phyloP scores from a whole-genome alignment of 2,888 invertebrate species.

The Chymomyza caudatula region DNA sequence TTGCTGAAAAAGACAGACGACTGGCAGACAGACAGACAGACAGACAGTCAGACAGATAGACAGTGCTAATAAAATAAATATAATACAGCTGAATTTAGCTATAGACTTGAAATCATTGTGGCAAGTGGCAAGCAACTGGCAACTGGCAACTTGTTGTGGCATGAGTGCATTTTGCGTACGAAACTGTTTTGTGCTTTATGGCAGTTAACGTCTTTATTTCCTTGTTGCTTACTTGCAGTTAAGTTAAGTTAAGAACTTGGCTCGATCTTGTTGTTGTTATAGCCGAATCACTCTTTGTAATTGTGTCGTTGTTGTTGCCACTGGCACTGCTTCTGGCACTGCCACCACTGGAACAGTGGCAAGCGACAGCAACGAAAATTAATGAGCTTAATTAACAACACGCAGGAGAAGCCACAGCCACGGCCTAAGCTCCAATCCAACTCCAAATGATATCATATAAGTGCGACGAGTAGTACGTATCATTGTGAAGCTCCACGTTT shows the following conservation, averaged over 20 bases:
- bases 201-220: constrained; percentile 58
- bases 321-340: not conserved
- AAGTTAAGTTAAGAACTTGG: constrained; percentile 38
- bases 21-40: constrained; percentile 1
- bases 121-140: not conserved
- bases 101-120: not conserved
- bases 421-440: constrained; percentile 30
- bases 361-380: constrained; percentile 54
- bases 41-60: constrained; percentile 7
- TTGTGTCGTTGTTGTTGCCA: constrained; percentile 5
- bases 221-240: constrained; percentile 41
- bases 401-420: constrained; percentile 54
- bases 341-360: constrained; percentile 23
- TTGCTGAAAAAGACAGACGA: constrained; percentile 27
- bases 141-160: constrained; percentile 23
- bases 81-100: not conserved
- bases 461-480: too few species aligned
- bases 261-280: constrained; percentile 15
- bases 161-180: constrained; percentile 72
- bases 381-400: constrained; percentile 66
- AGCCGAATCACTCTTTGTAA: constrained; percentile 3
- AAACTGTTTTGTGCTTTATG: constrained; percentile 25
- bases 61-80: constrained; percentile 1
- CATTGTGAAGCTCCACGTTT: too few species aligned
- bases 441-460: constrained; percentile 37